These are phyloP conservation scores for Matsumyia berberina DNA, from an alignment of 2,888 invertebrate species.

Conservation along the genomic window DNA sequence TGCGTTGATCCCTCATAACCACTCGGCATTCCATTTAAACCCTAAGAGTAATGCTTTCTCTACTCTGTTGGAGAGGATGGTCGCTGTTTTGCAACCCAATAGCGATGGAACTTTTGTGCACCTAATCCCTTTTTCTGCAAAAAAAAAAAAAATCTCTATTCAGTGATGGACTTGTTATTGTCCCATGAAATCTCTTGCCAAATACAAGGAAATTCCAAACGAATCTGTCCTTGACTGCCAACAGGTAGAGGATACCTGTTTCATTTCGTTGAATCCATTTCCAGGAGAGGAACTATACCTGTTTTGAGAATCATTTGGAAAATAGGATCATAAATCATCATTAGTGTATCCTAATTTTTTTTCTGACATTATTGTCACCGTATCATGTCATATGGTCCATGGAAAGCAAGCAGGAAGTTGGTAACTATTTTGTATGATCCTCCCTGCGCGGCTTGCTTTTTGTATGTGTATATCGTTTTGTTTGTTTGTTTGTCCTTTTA, in stretches of 20 bases:
- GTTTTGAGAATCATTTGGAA: not conserved
- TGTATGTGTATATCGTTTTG: too few relatives aligned
- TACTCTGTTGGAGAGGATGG: not conserved
- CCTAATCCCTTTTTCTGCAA: not conserved
- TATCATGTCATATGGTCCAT: too few relatives aligned
- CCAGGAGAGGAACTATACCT: not conserved
- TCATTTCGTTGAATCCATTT: not conserved
- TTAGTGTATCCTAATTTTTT: too few relatives aligned
- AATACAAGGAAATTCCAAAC: not conserved
- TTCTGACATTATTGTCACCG: too few relatives aligned
- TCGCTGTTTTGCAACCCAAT: constrained; percentile 2
- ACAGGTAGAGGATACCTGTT: constrained; percentile 17
- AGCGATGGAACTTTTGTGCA: not conserved
- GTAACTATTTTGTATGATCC: too few relatives aligned
- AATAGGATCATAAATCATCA: too few relatives aligned
- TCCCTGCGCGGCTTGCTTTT: too few relatives aligned
- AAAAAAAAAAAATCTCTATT: not conserved
- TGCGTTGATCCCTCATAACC: not conserved
- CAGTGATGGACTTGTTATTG: not conserved
- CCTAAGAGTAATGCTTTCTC: constrained; percentile 1
- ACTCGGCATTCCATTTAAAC: not conserved
- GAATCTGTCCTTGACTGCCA: not conserved
- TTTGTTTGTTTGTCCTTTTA: too few relatives aligned
- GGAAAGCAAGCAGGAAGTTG: too few relatives aligned
- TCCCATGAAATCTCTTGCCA: not conserved